phyloP scores from a whole-genome alignment of 1,140 invertebrate species.

The Ridgeia piscesae region DNA sequence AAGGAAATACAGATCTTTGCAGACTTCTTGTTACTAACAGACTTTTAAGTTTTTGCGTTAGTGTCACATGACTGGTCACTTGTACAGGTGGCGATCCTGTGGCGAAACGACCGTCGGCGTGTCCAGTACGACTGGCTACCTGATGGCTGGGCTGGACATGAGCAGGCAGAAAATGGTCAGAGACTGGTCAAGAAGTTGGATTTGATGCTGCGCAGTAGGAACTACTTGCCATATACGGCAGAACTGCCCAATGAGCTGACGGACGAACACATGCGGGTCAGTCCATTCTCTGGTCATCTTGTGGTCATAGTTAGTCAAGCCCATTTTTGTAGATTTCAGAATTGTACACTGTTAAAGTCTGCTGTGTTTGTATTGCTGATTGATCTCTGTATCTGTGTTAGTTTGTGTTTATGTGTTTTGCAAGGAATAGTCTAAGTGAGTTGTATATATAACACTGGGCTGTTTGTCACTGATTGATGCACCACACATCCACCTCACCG shows the following conservation, averaged over 20 bases:
- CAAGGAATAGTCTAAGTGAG: too few species aligned
- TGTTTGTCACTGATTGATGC: too few species aligned
- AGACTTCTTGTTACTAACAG: too few species aligned
- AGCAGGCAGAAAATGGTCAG: neutral
- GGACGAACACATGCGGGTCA: constrained; percentile 20
- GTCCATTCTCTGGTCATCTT: neutral
- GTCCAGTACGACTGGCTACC: constrained; percentile 21
- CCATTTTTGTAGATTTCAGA: too few species aligned
- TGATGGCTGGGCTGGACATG: constrained; percentile 11
- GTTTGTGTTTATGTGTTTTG: too few species aligned
- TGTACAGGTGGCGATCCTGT: constrained; percentile 20
- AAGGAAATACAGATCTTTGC: neutral
- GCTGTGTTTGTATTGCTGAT: too few species aligned
- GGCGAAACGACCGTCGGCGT: neutral
- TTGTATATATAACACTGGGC: too few species aligned
- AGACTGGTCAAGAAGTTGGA: constrained; percentile 18
- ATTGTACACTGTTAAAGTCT: too few species aligned
- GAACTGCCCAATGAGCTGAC: constrained; percentile 13
- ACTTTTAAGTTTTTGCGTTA: too few species aligned
- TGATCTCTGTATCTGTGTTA: too few species aligned
- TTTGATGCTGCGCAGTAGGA: constrained; percentile 12
- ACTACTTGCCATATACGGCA: neutral
- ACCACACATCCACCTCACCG: too few species aligned
- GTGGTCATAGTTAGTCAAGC: neutral
- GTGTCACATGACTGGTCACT: neutral